phyloP scores from a whole-genome alignment of 2,888 invertebrate species.

The Psylliodes chrysocephalus region DNA sequence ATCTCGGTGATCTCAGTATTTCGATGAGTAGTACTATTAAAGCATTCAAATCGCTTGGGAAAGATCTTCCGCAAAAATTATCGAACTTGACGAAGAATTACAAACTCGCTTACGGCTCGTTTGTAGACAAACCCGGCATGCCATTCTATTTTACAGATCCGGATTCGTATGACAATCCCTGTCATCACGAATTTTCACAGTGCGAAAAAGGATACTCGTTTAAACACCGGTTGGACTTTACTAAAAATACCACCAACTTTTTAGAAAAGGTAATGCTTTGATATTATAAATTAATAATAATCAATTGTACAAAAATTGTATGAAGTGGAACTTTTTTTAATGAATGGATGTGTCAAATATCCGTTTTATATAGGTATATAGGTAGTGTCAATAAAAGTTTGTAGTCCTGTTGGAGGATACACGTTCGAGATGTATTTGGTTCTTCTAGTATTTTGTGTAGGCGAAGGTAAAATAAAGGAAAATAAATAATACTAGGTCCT shows the following conservation, averaged over 20 bases:
- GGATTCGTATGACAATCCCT: conserved; percentile 69
- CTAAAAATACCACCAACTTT: conserved; percentile 64
- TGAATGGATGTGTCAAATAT: no score
- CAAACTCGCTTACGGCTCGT: conserved; percentile 80
- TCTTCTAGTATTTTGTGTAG: no score
- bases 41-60: conserved; percentile 76
- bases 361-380: no score
- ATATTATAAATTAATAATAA: no score
- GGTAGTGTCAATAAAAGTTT: no score
- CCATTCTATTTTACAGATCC: conserved; percentile 72
- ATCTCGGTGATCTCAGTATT: conserved; percentile 90
- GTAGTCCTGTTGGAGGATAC: no score
- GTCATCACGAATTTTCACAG: conserved; percentile 65
- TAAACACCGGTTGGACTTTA: conserved; percentile 79
- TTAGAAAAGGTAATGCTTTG: conserved; percentile 57
- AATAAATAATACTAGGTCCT: no score
- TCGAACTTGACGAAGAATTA: conserved; percentile 77
- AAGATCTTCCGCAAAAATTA: conserved; percentile 70
- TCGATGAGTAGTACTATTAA: conserved; percentile 90
- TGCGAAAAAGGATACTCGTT: conserved; percentile 87
- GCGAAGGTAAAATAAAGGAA: no score
- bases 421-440: no score
- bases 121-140: conserved; percentile 82
- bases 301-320: no score
- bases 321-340: no score